phyloP scores from a whole-genome alignment of 2,113 vertebrate species.

The Catharus minimus region DNA sequence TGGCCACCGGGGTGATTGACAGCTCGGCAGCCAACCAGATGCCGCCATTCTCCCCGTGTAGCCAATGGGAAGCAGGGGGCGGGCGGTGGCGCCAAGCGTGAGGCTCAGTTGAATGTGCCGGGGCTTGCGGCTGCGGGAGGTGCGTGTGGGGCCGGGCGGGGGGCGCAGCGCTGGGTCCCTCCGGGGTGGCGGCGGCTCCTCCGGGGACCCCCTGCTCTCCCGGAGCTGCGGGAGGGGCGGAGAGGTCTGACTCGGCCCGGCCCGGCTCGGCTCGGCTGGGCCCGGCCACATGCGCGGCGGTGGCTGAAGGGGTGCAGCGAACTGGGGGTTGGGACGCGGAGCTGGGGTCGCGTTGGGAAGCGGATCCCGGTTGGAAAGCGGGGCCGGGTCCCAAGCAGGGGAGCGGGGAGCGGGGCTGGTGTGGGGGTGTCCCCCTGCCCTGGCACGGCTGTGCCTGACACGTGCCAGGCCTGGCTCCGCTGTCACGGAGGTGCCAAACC shows the following conservation, averaged over 20 bases:
- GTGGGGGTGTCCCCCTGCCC: neutral
- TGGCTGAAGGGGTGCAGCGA: neutral
- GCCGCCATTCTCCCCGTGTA: rapidly evolving
- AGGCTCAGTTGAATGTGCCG: neutral
- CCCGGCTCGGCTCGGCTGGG: neutral
- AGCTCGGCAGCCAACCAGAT: rapidly evolving
- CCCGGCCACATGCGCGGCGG: neutral
- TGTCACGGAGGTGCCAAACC: rapidly evolving
- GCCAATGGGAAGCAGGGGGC: slow-evolving; percentile 5
- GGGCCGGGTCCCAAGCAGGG: rapidly evolving
- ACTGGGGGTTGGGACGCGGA: rapidly evolving
- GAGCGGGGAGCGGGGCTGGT: rapidly evolving
- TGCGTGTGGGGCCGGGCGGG: neutral
- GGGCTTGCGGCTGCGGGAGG: neutral
- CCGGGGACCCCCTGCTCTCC: rapidly evolving
- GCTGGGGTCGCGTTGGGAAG: rapidly evolving
- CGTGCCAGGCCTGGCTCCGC: neutral
- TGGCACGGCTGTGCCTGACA: neutral
- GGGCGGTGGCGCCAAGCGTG: slow-evolving; percentile 4
- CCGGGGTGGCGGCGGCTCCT: rapidly evolving
- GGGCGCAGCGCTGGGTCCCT: rapidly evolving
- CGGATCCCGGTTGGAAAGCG: rapidly evolving
- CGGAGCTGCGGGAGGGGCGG: neutral
- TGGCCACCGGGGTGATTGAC: rapidly evolving
- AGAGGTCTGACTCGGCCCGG: neutral